These are phyloP conservation scores for Tinamus guttatus DNA, from an alignment of 2,113 vertebrate genomes.

Conservation along the genomic window DNA sequence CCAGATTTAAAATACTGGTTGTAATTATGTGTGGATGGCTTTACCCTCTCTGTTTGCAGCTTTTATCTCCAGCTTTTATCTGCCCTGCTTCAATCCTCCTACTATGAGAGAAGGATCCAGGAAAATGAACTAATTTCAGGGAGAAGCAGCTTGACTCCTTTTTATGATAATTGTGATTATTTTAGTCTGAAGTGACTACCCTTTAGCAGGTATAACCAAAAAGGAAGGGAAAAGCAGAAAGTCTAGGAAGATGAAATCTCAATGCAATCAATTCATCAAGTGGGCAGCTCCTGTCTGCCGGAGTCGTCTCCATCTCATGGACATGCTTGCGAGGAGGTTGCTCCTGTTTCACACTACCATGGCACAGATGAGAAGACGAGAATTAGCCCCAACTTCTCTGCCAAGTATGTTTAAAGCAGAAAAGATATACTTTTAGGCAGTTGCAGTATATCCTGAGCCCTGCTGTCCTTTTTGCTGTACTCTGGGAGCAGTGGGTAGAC, in stretches of 20 bases:
- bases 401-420: not conserved
- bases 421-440: not conserved
- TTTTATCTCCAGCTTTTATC: constrained; percentile 44
- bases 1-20: constrained; percentile 65
- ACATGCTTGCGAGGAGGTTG: not conserved
- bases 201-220: constrained; percentile 6
- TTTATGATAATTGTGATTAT: constrained; percentile 33
- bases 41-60: constrained; percentile 11
- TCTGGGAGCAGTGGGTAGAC: not conserved
- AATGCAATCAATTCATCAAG: constrained; percentile 19
- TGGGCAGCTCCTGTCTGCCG: not conserved
- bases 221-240: not conserved
- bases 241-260: constrained; percentile 3
- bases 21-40: constrained; percentile 64
- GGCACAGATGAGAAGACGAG: not conserved
- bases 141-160: constrained; percentile 1
- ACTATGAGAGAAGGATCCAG: not conserved
- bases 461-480: not conserved
- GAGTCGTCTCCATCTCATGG: not conserved
- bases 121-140: not conserved
- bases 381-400: not conserved
- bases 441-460: not conserved
- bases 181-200: constrained; percentile 11
- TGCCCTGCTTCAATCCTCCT: constrained; percentile 29
- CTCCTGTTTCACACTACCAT: not conserved